These are phyloP conservation scores for Ptychochromis oligacanthus DNA, from an alignment of 2,113 vertebrate species.

Conservation along the genomic window DNA sequence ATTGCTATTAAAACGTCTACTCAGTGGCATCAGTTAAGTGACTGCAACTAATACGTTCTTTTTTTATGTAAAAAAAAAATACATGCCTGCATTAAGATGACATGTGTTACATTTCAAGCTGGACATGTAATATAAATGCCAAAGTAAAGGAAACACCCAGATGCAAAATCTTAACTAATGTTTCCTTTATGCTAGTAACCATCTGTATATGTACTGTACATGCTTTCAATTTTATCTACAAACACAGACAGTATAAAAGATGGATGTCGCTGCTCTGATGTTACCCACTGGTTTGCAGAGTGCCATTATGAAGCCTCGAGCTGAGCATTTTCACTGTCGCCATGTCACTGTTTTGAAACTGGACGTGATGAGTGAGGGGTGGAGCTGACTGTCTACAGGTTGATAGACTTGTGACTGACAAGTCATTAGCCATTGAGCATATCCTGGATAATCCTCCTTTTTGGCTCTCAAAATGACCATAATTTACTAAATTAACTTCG, in stretches of 20 bases:
- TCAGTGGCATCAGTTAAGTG: conserved; percentile 25
- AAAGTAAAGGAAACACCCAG: conserved; percentile 24
- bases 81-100: background rate
- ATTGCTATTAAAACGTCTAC: conserved; percentile 17
- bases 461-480: background rate
- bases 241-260: background rate
- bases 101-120: conserved; percentile 7
- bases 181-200: conserved; percentile 33
- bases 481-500: background rate
- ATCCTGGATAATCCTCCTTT: background rate
- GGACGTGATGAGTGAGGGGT: rapidly evolving
- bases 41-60: background rate
- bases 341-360: background rate
- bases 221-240: conserved; percentile 23
- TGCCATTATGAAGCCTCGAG: background rate
- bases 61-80: conserved; percentile 6
- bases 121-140: conserved; percentile 17
- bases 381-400: background rate
- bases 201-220: conserved; percentile 36
- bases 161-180: background rate
- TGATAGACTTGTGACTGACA: background rate
- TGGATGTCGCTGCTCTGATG: background rate
- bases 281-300: background rate
- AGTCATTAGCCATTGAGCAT: no score
- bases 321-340: no score